Evolutionary conservation across 1,140 invertebrate species (phyloP).

Genomic region (Drosophila yakuba): DNA sequence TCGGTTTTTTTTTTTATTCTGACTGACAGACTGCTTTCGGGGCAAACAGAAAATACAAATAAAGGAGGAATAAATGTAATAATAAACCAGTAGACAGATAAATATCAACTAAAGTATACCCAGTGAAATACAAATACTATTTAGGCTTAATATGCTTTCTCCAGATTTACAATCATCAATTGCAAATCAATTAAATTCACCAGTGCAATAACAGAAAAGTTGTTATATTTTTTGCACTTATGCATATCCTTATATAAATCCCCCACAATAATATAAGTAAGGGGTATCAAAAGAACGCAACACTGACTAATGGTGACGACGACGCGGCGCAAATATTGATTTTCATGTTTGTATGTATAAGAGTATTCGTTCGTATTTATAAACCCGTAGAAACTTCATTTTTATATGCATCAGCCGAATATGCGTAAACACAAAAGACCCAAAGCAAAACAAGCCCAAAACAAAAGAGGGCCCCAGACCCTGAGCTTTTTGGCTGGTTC

Average conservation of each 20-base stretch:
- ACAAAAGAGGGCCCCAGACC: constrained; percentile 35
- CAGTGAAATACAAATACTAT: not conserved
- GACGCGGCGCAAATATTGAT: constrained; percentile 79
- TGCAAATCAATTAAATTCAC: too few species aligned
- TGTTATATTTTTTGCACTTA: too few species aligned
- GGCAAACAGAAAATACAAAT: constrained; percentile 57
- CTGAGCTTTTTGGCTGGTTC: constrained; percentile 18
- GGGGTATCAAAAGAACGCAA: constrained; percentile 22
- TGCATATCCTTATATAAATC: not conserved
- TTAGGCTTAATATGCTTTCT: not conserved
- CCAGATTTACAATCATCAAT: too few species aligned
- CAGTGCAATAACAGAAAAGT: too few species aligned
- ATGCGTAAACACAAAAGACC: constrained; percentile 58
- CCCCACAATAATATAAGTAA: not conserved
- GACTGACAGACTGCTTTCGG: constrained; percentile 33
- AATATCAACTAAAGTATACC: constrained; percentile 13
- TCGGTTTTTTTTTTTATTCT: constrained; percentile 16
- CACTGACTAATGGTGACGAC: constrained; percentile 33
- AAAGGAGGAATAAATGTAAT: constrained; percentile 27
- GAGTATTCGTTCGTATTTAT: constrained; percentile 56
- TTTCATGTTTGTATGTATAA: constrained; percentile 56
- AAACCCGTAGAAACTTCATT: constrained; percentile 69
- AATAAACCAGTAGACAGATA: constrained; percentile 21
- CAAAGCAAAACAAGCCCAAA: constrained; percentile 58
- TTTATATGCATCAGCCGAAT: constrained; percentile 48